Percentiles rank a stretch among this genome's conserved stretches.
Evolutionary conservation across 2,888 invertebrate genomes (phyloP).

Genomic region (Bruchidius siliquastri): DNA sequence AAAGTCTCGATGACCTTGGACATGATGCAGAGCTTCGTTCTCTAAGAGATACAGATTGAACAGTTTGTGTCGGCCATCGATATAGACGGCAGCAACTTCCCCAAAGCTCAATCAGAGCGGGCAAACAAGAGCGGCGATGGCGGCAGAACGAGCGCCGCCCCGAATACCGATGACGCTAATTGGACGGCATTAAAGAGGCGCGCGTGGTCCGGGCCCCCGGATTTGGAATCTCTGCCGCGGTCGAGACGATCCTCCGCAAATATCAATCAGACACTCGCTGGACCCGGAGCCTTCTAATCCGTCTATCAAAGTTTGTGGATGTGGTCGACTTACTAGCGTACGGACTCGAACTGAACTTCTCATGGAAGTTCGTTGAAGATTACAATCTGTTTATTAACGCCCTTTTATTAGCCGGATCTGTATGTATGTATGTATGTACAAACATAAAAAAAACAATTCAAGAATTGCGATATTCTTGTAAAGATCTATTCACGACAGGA

Average conservation of each 20-base stretch:
- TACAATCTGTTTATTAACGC: too few relatives aligned
- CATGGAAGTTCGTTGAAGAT: too few relatives aligned
- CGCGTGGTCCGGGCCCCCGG: slow-evolving; percentile 12
- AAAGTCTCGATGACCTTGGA: too few relatives aligned
- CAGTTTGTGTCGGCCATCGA: neutral
- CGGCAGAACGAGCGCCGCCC: slow-evolving; percentile 16
- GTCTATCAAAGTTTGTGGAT: neutral
- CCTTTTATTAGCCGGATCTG: too few relatives aligned
- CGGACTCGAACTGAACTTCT: too few relatives aligned
- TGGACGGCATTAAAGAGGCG: slow-evolving; percentile 44
- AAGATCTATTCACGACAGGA: too few relatives aligned
- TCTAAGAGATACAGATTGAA: too few relatives aligned
- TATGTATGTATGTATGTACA: too few relatives aligned
- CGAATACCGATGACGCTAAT: slow-evolving; percentile 46
- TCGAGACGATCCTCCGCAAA: slow-evolving; percentile 45
- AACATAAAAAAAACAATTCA: too few relatives aligned
- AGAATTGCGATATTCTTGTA: too few relatives aligned
- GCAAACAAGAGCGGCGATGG: slow-evolving; percentile 38
- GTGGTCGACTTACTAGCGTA: too few relatives aligned
- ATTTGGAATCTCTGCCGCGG: slow-evolving; percentile 36
- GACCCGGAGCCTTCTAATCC: neutral
- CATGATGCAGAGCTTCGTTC: too few relatives aligned
- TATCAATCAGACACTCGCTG: slow-evolving; percentile 38
- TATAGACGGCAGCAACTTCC: neutral
- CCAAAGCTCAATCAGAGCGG: slow-evolving; percentile 16